These are phyloP conservation scores for Allochrocebus solatus DNA, from an alignment of 2,797 vertebrate species.

Conservation along the genomic window DNA sequence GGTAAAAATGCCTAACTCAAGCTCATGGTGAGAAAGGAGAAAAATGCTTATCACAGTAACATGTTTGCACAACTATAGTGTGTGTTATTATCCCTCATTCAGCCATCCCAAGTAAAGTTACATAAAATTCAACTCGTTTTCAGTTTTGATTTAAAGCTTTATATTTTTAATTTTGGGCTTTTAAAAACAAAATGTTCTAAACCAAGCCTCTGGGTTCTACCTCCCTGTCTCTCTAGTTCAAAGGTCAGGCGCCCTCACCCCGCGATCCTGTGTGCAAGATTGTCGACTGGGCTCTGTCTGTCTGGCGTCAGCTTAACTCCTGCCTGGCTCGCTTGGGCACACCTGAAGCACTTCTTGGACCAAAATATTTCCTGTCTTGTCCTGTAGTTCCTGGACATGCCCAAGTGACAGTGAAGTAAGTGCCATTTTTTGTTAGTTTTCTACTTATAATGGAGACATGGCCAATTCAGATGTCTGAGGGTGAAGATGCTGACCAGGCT, in stretches of 20 bases:
- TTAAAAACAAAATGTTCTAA: slow-evolving; percentile 23
- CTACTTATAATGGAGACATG: neutral
- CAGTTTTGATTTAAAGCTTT: neutral
- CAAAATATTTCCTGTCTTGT: slow-evolving; percentile 93
- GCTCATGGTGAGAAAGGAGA: neutral
- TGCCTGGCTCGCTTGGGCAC: slow-evolving; percentile 94
- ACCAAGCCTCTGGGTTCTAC: neutral
- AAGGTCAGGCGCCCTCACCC: slow-evolving; percentile 84
- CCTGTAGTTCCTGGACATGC: slow-evolving; percentile 89
- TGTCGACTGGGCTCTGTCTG: slow-evolving; percentile 90
- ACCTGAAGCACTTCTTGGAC: slow-evolving; percentile 93
- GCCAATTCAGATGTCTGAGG: neutral
- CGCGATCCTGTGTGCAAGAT: slow-evolving; percentile 88
- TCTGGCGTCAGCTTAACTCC: slow-evolving; percentile 95
- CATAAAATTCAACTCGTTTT: neutral
- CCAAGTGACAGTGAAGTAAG: slow-evolving; percentile 91
- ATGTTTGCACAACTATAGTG: neutral
- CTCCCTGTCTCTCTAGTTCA: slow-evolving; percentile 83
- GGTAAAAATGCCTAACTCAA: neutral
- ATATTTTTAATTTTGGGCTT: neutral
- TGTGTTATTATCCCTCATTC: neutral
- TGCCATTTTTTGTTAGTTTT: slow-evolving; percentile 49
- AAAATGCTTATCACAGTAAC: neutral
- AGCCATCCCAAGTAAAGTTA: neutral
- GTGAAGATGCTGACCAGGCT: neutral